Evolutionary conservation across 2,888 invertebrate species (phyloP).

Genomic region (Drosophila barbarae): DNA sequence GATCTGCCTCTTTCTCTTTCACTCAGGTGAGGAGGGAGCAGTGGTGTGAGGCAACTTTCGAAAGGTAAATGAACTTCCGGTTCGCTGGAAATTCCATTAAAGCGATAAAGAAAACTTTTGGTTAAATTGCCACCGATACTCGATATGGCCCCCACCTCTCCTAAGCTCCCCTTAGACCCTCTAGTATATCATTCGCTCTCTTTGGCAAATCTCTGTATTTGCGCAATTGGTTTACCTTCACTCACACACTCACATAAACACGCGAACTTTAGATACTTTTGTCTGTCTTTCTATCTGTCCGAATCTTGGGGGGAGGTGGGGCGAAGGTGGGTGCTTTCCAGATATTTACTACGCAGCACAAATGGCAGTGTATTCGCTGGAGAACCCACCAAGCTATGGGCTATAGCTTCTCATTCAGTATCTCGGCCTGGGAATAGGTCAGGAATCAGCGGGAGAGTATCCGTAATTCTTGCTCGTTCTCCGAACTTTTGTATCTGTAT

Average conservation of each 20-base stretch:
- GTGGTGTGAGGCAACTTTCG: constrained; percentile 33
- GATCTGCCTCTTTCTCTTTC: constrained; percentile 22
- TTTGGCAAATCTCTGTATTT: constrained; percentile 55
- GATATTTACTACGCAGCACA: constrained; percentile 51
- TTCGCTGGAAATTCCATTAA: constrained; percentile 55
- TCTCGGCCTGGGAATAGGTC: constrained; percentile 18
- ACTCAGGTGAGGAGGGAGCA: constrained; percentile 16
- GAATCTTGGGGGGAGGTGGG: not conserved
- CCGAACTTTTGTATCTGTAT: not conserved
- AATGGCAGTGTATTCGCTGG: constrained; percentile 16
- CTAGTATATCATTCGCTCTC: not conserved
- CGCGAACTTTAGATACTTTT: constrained; percentile 50
- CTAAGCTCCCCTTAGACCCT: not conserved
- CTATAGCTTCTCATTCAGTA: constrained; percentile 16
- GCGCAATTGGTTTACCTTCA: constrained; percentile 57
- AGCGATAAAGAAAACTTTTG: constrained; percentile 28
- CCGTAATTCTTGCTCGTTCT: not conserved
- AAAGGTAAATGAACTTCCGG: constrained; percentile 77
- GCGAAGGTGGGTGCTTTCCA: constrained; percentile 2
- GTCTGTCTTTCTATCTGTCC: constrained; percentile 19
- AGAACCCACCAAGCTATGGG: not conserved
- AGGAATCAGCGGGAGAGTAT: constrained; percentile 24
- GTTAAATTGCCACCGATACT: constrained; percentile 13
- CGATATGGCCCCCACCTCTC: not conserved
- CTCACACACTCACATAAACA: constrained; percentile 19